Conservation (phyloP, 2,797 vertebrate genomes). For the Sebastes vulpes region DNA sequence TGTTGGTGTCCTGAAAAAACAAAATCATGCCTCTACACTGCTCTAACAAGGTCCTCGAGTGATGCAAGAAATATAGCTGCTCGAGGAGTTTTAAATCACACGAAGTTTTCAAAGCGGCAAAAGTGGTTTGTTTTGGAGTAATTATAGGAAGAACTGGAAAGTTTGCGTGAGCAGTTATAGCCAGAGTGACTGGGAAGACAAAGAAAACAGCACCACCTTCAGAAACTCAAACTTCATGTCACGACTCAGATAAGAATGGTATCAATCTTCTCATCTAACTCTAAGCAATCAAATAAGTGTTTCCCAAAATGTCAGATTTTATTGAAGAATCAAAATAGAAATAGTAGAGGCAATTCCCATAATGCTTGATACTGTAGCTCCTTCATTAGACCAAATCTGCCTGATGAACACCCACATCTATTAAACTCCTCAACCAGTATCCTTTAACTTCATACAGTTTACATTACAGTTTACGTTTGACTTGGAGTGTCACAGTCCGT, state of each 20-base stretch:
- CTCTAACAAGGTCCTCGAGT: slow-evolving; percentile 26
- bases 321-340: no score
- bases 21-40: neutral
- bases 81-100: neutral
- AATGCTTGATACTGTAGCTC: no score
- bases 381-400: no score
- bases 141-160: neutral
- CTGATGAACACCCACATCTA: no score
- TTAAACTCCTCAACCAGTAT: no score
- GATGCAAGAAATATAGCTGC: neutral
- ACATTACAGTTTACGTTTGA: no score
- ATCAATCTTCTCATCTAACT: neutral
- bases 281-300: no score
- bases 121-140: slow-evolving; percentile 2
- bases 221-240: neutral
- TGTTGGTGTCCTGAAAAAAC: slow-evolving; percentile 6
- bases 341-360: accelerated
- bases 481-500: no score
- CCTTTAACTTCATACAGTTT: no score
- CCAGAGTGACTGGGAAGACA: neutral
- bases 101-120: neutral
- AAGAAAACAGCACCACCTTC: neutral
- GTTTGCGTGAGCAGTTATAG: neutral
- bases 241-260: accelerated
- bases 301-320: no score